Percentiles rank a stretch among this genome's conserved stretches.
Evolutionary conservation across 2,888 invertebrate genomes (phyloP).

Genomic region (Sepioteuthis lessoniana): DNA sequence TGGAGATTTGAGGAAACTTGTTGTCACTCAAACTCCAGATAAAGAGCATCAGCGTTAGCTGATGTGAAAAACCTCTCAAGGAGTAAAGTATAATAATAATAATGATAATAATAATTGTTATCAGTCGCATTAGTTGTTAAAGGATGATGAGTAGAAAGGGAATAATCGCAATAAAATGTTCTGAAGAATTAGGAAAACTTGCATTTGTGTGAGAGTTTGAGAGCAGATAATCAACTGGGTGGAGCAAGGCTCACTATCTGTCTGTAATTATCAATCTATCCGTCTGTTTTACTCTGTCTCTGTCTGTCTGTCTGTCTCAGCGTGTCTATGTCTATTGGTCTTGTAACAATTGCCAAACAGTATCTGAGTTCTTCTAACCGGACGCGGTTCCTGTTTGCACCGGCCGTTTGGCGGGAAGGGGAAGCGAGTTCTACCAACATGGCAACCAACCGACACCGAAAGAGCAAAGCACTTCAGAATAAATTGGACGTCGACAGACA

Average conservation of each 20-base stretch:
- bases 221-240: too few relatives aligned
- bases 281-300: too few relatives aligned
- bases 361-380: background rate
- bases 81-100: too few relatives aligned
- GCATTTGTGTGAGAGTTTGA: background rate
- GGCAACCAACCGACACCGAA: background rate
- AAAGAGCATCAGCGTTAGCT: too few relatives aligned
- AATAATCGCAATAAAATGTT: background rate
- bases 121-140: background rate
- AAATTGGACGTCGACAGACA: slow-evolving; percentile 33
- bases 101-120: background rate
- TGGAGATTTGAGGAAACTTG: too few relatives aligned
- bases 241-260: too few relatives aligned
- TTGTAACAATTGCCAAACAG: background rate
- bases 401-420: background rate
- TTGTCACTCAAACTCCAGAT: too few relatives aligned
- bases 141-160: background rate
- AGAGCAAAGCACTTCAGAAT: slow-evolving; percentile 23
- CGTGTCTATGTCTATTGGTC: background rate
- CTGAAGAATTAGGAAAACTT: background rate
- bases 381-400: slow-evolving; percentile 1
- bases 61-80: too few relatives aligned
- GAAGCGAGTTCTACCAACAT: background rate
- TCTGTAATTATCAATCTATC: too few relatives aligned
- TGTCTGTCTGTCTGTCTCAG: background rate